These are phyloP conservation scores for Leucoma salicis DNA, from an alignment of 2,888 invertebrate genomes.

Conservation along the genomic window DNA sequence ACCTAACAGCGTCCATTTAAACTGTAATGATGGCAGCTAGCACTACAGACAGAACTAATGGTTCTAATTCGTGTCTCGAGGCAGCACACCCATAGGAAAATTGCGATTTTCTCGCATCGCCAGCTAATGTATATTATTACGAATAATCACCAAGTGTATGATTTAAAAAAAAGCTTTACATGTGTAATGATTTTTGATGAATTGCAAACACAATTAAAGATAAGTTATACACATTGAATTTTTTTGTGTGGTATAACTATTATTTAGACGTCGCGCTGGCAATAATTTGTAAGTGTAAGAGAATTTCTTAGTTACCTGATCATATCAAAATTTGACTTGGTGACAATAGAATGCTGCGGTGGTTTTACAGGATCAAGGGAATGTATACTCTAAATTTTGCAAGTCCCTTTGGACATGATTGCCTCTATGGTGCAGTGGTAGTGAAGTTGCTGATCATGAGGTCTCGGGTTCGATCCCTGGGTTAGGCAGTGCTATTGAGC, in stretches of 20 bases:
- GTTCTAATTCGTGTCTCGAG: conserved; percentile 35
- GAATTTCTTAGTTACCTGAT: no score
- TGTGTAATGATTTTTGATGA: conserved; percentile 2
- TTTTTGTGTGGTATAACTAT: background rate
- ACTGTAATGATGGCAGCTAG: conserved; percentile 45
- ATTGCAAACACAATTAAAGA: background rate
- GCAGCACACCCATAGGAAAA: conserved; percentile 12
- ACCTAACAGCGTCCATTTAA: conserved; percentile 39
- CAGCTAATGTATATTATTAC: conserved; percentile 4
- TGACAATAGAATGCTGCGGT: no score
- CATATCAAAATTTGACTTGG: no score
- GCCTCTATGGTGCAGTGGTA: no score
- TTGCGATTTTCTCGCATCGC: conserved; percentile 7
- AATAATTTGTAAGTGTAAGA: background rate
- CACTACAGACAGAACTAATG: conserved; percentile 32
- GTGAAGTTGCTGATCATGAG: no score
- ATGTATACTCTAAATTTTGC: no score
- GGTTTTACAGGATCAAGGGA: no score
- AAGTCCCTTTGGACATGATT: no score
- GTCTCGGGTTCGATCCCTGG: no score
- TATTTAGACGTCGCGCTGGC: background rate
- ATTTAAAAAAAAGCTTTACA: background rate
- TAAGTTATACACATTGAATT: background rate
- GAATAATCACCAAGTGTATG: background rate
- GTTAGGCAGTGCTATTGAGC: no score